Evolutionary conservation across 1,140 invertebrate species (phyloP), one percentile per base, ranked within the genome.

Genomic region (Paramacrobiotus metropolitanus): DNA sequence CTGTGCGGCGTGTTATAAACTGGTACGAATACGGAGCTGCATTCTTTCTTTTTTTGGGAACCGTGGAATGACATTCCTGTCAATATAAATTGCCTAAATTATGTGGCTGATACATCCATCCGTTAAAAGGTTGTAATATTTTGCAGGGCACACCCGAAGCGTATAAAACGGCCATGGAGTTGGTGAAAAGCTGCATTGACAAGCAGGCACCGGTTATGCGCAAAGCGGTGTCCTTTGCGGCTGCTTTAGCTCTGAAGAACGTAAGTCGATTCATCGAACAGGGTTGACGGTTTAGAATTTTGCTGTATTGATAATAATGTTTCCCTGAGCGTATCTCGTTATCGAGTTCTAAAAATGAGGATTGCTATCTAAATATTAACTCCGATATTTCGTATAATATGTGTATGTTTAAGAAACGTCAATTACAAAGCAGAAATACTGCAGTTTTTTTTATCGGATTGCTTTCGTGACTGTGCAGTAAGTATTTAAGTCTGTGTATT

Each of bases 1-100:
- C 29, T 67, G 82, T 59, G 84, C 79, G 60, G 77, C 82, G 28
- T 85, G 81, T 70, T 85, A 84, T 68, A 84, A 84, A 78, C 69
- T 84, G 73, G 84, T 86, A 75, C 76, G 67, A 69, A 15, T 62
- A 2, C 21, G 34, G 34, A 15, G 9, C 34, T 40, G 34, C n/a
- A 9, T 40, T 40, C 9, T 40, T 40, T 40, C 34, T 40, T 40
- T 9, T 40, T n/a, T 15, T 9, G 9, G 9, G 34, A 15, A 9
- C n/a, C n/a, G 9, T n/a, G 66, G 65, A 29, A 67, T 62, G 44
- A 62, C 60, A n/a, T 44, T 63, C 60, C 34, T 15, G 18, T 29
- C 62, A 15, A 61, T 28, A 44, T 48, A n/a, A 62, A 61, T 61
- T n/a, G 59, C 18, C n/a, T 65, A 9, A 0, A 2, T 60, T 31